These are phyloP conservation scores for Diploptera punctata DNA, from an alignment of 2,888 invertebrate genomes.

Conservation along the genomic window DNA sequence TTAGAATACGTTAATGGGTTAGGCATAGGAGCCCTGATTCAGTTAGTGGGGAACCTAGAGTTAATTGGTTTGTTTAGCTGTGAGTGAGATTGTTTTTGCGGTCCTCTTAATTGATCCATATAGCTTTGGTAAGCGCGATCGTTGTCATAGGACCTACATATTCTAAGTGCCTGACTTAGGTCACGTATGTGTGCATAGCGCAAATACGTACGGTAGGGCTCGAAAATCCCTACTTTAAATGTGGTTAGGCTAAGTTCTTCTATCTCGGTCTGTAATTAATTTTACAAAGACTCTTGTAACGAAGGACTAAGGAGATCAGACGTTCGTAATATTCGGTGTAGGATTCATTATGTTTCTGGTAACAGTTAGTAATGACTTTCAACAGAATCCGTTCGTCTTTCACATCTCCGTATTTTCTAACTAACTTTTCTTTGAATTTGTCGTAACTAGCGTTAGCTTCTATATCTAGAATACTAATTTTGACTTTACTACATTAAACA, in stretches of 20 bases:
- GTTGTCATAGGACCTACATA: neutral
- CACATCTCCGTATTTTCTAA: too few relatives aligned
- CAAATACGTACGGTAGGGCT: too few relatives aligned
- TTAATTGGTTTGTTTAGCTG: too few relatives aligned
- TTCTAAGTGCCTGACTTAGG: neutral
- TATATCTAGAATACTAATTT: too few relatives aligned
- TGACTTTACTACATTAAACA: neutral
- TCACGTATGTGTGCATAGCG: neutral
- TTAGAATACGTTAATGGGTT: neutral
- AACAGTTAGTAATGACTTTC: neutral
- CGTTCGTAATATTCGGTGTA: too few relatives aligned
- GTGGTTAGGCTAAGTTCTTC: neutral
- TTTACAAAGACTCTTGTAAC: neutral
- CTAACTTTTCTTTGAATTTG: too few relatives aligned
- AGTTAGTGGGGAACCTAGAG: neutral
- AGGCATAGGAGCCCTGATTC: neutral
- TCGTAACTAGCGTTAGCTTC: too few relatives aligned
- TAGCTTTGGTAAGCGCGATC: neutral
- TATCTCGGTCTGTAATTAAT: neutral
- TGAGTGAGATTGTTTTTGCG: too few relatives aligned
- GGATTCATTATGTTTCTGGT: neutral
- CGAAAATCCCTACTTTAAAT: too few relatives aligned
- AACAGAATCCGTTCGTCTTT: too few relatives aligned
- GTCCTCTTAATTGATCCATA: too few relatives aligned
- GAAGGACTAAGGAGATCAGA: neutral